Evolutionary conservation across 2,797 vertebrate species (phyloP).

Genomic region (Hypotaenidia philippensis): DNA sequence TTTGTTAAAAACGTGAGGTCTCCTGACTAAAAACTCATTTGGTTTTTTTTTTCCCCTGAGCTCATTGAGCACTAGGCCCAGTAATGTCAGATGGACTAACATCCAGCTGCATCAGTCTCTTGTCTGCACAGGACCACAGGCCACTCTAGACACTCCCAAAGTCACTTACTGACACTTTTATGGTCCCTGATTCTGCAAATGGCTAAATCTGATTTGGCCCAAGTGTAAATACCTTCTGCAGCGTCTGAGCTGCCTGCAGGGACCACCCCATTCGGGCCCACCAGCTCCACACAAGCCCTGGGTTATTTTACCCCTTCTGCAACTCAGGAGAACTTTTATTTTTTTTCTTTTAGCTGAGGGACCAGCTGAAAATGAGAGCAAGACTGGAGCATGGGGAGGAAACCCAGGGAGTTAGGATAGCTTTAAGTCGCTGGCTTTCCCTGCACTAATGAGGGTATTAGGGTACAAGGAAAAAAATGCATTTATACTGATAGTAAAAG

Average conservation of each 20-base stretch:
- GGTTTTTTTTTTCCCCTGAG: not conserved
- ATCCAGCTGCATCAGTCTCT: not conserved
- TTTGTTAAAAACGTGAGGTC: not conserved
- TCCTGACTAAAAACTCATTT: not conserved
- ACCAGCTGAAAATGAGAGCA: not conserved
- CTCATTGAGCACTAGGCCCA: not conserved
- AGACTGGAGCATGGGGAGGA: not conserved
- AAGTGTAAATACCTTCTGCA: not conserved
- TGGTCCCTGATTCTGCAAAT: not conserved
- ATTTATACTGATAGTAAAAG: conserved; percentile 61
- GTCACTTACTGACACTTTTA: not conserved
- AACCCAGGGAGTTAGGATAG: not conserved
- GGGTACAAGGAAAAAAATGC: conserved; percentile 33
- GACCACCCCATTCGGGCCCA: fast-evolving
- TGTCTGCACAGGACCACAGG: not conserved
- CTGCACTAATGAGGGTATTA: not conserved
- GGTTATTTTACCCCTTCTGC: not conserved
- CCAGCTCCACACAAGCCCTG: not conserved
- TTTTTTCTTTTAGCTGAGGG: not conserved
- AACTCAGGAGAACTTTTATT: not conserved
- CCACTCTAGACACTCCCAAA: not conserved
- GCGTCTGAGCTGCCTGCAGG: not conserved
- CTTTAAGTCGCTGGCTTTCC: not conserved
- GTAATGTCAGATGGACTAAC: not conserved
- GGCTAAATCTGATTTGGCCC: not conserved